These are phyloP conservation scores for Noctua pronuba DNA, from an alignment of 2,888 invertebrate genomes.

Conservation along the genomic window DNA sequence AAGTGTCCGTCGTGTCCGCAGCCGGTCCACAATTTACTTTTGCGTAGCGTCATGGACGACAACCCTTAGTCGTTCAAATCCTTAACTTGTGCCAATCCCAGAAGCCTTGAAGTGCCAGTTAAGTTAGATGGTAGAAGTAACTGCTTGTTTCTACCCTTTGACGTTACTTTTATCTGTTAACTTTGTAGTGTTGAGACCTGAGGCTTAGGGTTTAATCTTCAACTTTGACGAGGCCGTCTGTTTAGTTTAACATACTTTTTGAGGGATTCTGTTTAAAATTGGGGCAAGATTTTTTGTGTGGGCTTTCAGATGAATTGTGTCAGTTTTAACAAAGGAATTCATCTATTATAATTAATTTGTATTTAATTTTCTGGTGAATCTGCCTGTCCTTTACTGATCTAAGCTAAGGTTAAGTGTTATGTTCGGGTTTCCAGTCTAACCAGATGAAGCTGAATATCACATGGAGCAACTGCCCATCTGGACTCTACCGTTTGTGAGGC, in stretches of 20 bases:
- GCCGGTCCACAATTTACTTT: background rate
- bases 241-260: slow-evolving; percentile 14
- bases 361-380: background rate
- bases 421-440: background rate
- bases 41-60: background rate
- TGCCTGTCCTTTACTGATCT: background rate
- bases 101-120: slow-evolving; percentile 47
- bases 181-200: slow-evolving; percentile 44
- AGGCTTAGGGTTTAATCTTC: slow-evolving; percentile 24
- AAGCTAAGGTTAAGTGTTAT: background rate
- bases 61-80: background rate
- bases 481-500: background rate
- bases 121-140: slow-evolving; percentile 45
- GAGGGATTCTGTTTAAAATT: background rate
- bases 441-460: background rate
- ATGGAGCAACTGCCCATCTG: background rate
- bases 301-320: background rate
- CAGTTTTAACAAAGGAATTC: background rate
- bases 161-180: slow-evolving; percentile 53
- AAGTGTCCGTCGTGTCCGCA: background rate
- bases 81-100: slow-evolving; percentile 15
- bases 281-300: background rate
- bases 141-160: slow-evolving; percentile 51
- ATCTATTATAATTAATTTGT: background rate
- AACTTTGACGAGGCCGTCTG: slow-evolving; percentile 29